Conservation (phyloP, 2,113 vertebrate genomes). For the human (Homo sapiens) region DNA sequence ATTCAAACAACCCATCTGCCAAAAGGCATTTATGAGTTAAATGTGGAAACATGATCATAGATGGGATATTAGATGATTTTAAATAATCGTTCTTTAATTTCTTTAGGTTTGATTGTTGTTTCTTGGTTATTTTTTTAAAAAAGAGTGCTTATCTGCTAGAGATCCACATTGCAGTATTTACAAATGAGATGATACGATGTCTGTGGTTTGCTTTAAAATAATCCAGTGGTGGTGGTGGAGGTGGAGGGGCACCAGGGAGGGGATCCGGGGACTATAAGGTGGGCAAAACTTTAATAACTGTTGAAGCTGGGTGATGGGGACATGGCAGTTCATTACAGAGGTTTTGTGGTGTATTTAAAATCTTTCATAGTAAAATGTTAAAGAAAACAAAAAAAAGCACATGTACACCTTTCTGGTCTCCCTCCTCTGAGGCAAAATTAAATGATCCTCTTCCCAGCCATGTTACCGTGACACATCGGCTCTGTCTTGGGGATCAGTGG, state of each 20-base stretch:
- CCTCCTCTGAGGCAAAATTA: neutral
- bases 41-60: neutral
- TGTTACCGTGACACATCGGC: neutral
- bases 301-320: neutral
- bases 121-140: neutral
- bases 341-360: neutral
- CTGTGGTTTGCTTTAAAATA: neutral
- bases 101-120: neutral
- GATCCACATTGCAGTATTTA: neutral
- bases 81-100: neutral
- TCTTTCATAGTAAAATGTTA: neutral
- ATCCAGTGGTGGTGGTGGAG: too few relatives aligned
- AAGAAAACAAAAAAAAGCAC: neutral
- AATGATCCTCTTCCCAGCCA: neutral
- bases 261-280: neutral
- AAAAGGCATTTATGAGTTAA: neutral
- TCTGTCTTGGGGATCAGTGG: neutral
- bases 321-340: fast-evolving
- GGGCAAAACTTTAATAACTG: neutral
- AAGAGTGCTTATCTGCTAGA: neutral
- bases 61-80: neutral
- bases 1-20: neutral
- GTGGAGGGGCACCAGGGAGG: neutral
- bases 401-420: neutral
- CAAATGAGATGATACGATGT: neutral